Conservation (phyloP, 2,113 vertebrate genomes). For the Nothoprocta perdicaria region DNA sequence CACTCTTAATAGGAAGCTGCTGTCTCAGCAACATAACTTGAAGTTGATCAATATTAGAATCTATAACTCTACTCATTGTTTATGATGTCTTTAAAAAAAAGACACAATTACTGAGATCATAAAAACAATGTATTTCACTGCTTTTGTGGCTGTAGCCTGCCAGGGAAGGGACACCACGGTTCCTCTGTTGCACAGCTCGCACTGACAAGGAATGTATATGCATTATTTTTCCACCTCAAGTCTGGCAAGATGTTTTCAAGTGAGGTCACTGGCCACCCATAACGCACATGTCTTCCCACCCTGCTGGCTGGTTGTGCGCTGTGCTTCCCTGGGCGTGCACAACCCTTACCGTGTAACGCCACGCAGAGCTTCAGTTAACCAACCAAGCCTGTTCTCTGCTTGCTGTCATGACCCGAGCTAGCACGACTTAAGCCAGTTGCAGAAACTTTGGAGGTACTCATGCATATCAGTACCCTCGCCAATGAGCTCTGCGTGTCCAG, state of each 20-base stretch:
- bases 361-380: rapidly evolving
- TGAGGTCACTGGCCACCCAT: background rate
- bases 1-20: background rate
- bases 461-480: background rate
- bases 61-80: conserved; percentile 25
- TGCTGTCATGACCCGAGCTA: background rate
- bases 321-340: rapidly evolving
- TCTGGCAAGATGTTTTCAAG: background rate
- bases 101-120: conserved; percentile 58
- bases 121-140: conserved; percentile 60
- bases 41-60: conserved; percentile 53
- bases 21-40: conserved; percentile 45
- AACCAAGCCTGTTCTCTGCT: rapidly evolving
- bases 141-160: conserved; percentile 16
- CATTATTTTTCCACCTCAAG: background rate
- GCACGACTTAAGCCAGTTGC: background rate
- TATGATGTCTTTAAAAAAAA: conserved; percentile 31
- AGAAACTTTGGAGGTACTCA: background rate
- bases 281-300: background rate
- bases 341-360: rapidly evolving
- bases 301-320: background rate
- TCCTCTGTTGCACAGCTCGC: background rate
- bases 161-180: background rate
- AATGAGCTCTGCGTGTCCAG: background rate
- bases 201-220: background rate